Conservation (phyloP, 1,140 invertebrate species). For the Ectropis grisescens region DNA sequence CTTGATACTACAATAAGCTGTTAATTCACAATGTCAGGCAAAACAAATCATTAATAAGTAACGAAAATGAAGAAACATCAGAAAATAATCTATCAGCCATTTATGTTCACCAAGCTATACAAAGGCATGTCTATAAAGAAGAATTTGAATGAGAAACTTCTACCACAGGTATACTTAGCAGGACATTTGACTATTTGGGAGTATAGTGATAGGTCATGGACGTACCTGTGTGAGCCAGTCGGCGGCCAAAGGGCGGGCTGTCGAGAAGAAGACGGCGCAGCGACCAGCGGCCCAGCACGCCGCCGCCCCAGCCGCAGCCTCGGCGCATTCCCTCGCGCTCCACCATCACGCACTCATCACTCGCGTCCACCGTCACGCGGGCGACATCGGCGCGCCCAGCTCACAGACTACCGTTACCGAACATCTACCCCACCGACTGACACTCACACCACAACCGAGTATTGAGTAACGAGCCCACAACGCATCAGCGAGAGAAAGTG, state of each 20-base stretch:
- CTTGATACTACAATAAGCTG: no score
- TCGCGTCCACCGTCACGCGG: slow-evolving; percentile 22
- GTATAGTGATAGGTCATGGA: no score
- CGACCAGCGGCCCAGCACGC: slow-evolving; percentile 56
- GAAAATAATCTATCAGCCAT: no score
- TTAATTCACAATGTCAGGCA: no score
- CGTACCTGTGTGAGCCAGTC: slow-evolving; percentile 60
- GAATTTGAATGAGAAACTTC: no score
- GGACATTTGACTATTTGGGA: no score
- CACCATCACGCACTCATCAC: slow-evolving; percentile 58
- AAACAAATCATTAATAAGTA: no score
- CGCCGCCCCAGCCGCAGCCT: slow-evolving; percentile 54
- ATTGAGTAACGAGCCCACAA: slow-evolving; percentile 49
- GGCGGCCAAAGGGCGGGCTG: slow-evolving; percentile 52
- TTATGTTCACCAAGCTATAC: no score
- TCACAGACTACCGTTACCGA: slow-evolving; percentile 36
- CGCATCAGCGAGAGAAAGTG: slow-evolving; percentile 59
- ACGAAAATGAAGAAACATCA: no score
- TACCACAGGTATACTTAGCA: no score
- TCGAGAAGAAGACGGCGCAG: slow-evolving; percentile 46
- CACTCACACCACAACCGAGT: slow-evolving; percentile 37
- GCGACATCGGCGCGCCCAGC: slow-evolving; percentile 10
- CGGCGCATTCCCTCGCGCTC: slow-evolving; percentile 53
- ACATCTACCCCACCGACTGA: slow-evolving; percentile 21
- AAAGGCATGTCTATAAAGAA: no score